Base-by-base conservation (phyloP, 2,113 vertebrate species). In the Pygoscelis antarcticus region DNA sequence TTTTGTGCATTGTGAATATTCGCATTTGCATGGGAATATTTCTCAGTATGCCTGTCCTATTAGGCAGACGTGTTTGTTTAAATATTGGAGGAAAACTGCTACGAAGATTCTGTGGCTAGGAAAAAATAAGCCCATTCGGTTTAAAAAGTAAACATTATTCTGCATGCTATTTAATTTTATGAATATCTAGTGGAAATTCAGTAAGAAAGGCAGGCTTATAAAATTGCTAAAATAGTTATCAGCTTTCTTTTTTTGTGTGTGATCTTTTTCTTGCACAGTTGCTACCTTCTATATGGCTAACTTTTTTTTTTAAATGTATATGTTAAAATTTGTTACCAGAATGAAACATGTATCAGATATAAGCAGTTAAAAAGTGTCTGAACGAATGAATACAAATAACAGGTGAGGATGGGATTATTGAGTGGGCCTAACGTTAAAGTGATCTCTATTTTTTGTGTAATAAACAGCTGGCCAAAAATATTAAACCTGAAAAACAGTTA, bases 1-100 rank as follows among this genome's bases (percentile, higher is more conserved):
- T 95, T 96, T 47, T 30, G 78, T 47, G 92, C 85, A 82, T 61
- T 88, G 75, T 72, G 96, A 86, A 69, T 94, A 80, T 81, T 84
- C 4, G 2, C 72, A 16, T 79, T 95, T 58, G 86, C 90, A 22
- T 60, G 60, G 80, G 70, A 90, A 97, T 96, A 97, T 97, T 94
- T 77, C 83, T 91, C 74, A 17, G 58, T 64, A 21, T 47, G 82
- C 58, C 40, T 64, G 60, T 64, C 77, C 82, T 92, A 1, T 40
- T 44, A 68, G 64, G 83, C 78, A 90, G 74, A 49, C 12, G 1
- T 71, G 44, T 83, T 81, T 86, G 32, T 83, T 83, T 65, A 49
- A 79, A 64, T n/a, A 55, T 27, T 52, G 34, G 81, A 82, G 60
- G 32, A 32, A 75, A 68, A 54, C 40, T 87, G 66, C 54, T 15